These are phyloP conservation scores for Cynodonichthys magdalenae DNA, from an alignment of 2,797 vertebrate genomes.

Conservation along the genomic window DNA sequence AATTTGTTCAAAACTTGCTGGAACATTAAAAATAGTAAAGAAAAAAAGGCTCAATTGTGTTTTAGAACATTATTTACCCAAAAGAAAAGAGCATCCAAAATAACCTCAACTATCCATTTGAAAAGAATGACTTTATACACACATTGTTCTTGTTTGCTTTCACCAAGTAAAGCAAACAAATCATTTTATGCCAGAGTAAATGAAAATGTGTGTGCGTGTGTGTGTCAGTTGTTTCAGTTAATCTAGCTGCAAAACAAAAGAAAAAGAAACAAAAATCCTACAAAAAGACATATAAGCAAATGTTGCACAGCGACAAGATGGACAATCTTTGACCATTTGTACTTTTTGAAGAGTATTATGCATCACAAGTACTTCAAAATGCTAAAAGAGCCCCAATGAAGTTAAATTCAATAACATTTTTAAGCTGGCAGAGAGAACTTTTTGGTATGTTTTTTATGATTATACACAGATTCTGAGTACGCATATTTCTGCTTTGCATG, in stretches of 20 bases:
- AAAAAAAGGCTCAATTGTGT: conserved; percentile 16
- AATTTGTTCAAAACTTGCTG: neutral
- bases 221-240: conserved; percentile 5
- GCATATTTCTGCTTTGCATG: neutral
- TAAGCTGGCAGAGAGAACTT: neutral
- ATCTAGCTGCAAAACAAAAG: neutral
- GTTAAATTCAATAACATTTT: neutral
- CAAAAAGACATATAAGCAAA: conserved; percentile 1
- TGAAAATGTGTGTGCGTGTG: conserved; percentile 27
- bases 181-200: conserved; percentile 16
- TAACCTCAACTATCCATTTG: conserved; percentile 15
- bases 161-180: conserved; percentile 32
- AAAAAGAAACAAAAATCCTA: neutral
- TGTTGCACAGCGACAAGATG: conserved; percentile 1
- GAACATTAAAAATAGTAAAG: neutral
- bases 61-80: conserved; percentile 36
- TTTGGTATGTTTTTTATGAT: neutral
- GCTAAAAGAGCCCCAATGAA: too few species aligned
- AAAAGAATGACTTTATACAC: conserved; percentile 20
- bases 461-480: neutral
- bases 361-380: too few species aligned
- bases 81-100: conserved; percentile 35
- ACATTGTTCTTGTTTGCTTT: conserved; percentile 41
- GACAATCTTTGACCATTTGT: neutral
- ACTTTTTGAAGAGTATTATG: neutral